A percentile compares a stretch with the other conserved stretches of the same genome.
Conservation (phyloP, 2,113 vertebrate genomes). For the Megalops atlanticus region DNA sequence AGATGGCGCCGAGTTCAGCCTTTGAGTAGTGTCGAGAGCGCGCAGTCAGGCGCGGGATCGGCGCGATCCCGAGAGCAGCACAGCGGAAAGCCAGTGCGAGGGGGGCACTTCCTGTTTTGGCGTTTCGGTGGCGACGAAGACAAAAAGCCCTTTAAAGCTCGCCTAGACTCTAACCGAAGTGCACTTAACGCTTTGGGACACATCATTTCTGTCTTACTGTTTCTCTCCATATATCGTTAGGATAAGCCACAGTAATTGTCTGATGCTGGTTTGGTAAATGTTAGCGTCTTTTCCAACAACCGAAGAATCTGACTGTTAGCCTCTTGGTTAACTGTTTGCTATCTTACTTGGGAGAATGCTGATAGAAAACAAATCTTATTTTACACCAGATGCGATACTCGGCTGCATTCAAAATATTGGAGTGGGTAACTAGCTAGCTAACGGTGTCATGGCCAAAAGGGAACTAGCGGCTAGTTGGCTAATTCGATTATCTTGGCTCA, state of each 20-base stretch:
- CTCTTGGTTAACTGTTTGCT: no score
- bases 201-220: not conserved
- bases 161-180: not conserved
- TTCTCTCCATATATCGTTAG: no score
- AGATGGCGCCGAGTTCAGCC: slow-evolving; percentile 65
- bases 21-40: slow-evolving; percentile 22
- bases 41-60: slow-evolving; percentile 54
- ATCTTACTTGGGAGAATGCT: no score
- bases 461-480: no score
- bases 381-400: no score
- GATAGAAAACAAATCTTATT: no score
- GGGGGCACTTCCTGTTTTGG: slow-evolving; percentile 56
- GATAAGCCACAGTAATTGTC: no score
- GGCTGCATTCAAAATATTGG: no score
- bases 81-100: slow-evolving; percentile 10
- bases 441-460: no score
- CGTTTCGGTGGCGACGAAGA: slow-evolving; percentile 6
- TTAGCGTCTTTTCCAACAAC: no score
- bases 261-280: not conserved
- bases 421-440: not conserved
- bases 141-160: slow-evolving; percentile 28
- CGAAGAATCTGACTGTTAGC: no score
- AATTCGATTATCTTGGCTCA: no score
- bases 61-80: slow-evolving; percentile 50
- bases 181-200: not conserved